These are phyloP conservation scores for Megaustenia siamemsis DNA, from an alignment of 2,888 invertebrate genomes.

Conservation along the genomic window DNA sequence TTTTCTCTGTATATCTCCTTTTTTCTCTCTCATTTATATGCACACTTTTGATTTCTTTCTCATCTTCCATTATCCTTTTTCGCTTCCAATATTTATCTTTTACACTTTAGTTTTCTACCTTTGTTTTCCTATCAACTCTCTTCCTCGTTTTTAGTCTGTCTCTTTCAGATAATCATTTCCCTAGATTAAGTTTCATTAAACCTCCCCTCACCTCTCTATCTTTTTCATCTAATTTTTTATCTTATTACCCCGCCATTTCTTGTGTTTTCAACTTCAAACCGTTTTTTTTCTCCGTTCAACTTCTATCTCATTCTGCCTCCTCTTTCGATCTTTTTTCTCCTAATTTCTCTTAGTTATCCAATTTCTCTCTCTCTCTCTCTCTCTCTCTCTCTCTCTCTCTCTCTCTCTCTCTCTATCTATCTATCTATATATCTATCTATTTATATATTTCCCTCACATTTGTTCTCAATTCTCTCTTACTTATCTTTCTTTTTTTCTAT, in stretches of 20 bases:
- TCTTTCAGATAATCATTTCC: constrained; percentile 14
- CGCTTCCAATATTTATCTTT: too few species aligned
- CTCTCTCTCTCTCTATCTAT: too few species aligned
- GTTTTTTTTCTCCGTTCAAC: neutral
- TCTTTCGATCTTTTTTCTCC: too few species aligned
- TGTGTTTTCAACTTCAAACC: neutral
- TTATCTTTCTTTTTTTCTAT: neutral
- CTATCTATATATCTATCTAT: too few species aligned
- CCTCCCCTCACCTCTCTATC: neutral
- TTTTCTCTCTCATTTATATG: neutral
- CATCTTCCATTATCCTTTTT: neutral
- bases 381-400: neutral
- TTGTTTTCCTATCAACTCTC: too few species aligned
- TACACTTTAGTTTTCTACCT: too few species aligned
- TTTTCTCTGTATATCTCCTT: neutral
- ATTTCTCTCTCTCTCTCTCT: too few species aligned
- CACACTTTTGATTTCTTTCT: neutral
- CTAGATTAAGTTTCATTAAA: neutral
- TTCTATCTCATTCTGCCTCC: neutral
- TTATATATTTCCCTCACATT: too few species aligned
- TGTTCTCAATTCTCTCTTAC: neutral
- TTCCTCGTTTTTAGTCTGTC: neutral
- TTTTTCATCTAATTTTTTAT: neutral
- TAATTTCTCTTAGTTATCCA: too few species aligned
- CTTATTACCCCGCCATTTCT: neutral